Percentiles rank a stretch among this genome's conserved stretches.
These are phyloP conservation scores for Lytechinus pictus DNA, from an alignment of 35 echinoderm and acorn worm species.

Conservation along the genomic window DNA sequence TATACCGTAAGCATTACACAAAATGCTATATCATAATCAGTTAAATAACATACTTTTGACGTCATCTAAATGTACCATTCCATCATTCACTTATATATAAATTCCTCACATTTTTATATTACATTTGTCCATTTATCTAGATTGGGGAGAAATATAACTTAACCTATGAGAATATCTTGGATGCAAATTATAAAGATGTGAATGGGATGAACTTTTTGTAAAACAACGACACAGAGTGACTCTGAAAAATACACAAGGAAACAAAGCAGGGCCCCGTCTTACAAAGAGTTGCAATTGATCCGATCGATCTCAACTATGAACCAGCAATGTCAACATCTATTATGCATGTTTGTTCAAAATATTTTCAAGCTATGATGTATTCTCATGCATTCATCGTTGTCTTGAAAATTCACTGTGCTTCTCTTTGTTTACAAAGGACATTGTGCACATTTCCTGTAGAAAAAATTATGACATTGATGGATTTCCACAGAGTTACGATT, in stretches of 20 bases:
- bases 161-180: neutral
- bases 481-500: too few species aligned
- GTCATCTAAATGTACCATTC: neutral
- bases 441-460: too few species aligned
- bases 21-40: neutral
- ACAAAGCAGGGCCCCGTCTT: too few species aligned
- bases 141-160: neutral
- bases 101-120: neutral
- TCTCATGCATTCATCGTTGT: too few species aligned
- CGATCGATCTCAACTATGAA: too few species aligned
- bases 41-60: neutral
- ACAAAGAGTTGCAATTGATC: too few species aligned
- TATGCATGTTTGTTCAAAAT: too few species aligned
- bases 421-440: too few species aligned
- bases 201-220: neutral
- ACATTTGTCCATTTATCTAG: neutral
- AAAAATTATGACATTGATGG: too few species aligned
- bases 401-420: too few species aligned
- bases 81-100: neutral
- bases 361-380: too few species aligned
- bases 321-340: too few species aligned
- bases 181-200: neutral
- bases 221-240: neutral
- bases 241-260: neutral
- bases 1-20: neutral